Evolutionary conservation across 2,797 vertebrate genomes (phyloP).

Genomic region (Anguilla obscura): DNA sequence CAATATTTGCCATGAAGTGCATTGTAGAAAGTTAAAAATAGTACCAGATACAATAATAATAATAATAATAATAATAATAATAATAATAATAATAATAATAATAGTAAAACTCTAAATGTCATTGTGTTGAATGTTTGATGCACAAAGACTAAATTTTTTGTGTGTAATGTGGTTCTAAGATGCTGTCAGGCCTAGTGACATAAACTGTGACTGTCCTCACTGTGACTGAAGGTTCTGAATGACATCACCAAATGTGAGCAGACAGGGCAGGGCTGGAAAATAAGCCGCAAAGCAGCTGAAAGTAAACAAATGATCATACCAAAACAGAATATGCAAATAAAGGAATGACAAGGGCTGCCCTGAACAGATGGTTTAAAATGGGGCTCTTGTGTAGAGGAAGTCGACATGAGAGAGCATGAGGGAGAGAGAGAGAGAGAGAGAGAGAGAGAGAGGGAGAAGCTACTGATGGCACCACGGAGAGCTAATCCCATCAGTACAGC

Average conservation of each 20-base stretch:
- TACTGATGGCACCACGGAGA: slow-evolving; percentile 32
- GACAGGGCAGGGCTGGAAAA: background rate
- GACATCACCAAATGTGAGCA: background rate
- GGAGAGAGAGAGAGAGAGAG: background rate
- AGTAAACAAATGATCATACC: slow-evolving; percentile 43
- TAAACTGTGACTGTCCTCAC: background rate
- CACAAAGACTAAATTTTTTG: background rate
- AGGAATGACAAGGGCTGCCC: slow-evolving; percentile 49
- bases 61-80: background rate
- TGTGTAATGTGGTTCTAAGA: background rate
- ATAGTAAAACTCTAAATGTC: no score
- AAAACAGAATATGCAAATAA: slow-evolving; percentile 62
- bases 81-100: background rate
- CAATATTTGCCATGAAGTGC: background rate
- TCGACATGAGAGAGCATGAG: background rate
- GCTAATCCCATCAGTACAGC: slow-evolving; percentile 76
- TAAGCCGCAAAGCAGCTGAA: background rate
- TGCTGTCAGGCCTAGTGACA: no score
- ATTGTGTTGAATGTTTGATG: no score
- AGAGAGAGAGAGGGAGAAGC: slow-evolving; percentile 55
- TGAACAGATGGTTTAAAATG: slow-evolving; percentile 65
- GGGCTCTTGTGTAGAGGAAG: slow-evolving; percentile 24
- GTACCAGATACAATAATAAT: background rate
- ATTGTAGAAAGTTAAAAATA: background rate
- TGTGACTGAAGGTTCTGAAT: background rate